Evolutionary conservation across 2,113 vertebrate genomes (phyloP).

Genomic region (Rhizomys pruinosus): DNA sequence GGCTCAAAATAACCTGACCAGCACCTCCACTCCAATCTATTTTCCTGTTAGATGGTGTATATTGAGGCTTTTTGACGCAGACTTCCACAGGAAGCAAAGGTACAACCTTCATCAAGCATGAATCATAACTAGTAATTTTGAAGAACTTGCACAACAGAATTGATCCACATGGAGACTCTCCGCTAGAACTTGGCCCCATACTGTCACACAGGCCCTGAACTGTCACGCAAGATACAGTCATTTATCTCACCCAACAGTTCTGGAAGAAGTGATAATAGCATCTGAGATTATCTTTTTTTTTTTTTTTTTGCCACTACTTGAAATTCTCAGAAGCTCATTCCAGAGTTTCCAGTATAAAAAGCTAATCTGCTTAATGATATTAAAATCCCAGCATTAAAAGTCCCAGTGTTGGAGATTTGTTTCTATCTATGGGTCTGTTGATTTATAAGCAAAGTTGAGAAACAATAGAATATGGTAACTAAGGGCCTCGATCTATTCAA

Average conservation of each 20-base stretch:
- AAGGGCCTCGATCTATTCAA: neutral
- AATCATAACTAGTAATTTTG: neutral
- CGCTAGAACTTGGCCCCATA: conserved; percentile 27
- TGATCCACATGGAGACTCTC: neutral
- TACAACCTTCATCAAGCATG: neutral
- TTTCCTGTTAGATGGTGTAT: conserved; percentile 32
- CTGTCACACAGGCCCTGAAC: neutral
- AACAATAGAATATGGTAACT: too few relatives aligned
- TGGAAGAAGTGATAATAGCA: neutral
- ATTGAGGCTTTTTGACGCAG: neutral
- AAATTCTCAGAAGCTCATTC: neutral
- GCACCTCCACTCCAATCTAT: neutral
- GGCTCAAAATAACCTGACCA: conserved; percentile 40
- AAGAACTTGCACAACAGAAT: conserved; percentile 3
- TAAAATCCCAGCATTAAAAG: neutral
- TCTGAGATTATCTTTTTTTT: neutral
- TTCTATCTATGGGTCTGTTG: neutral
- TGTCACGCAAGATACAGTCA: neutral
- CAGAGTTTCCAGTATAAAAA: conserved; percentile 40
- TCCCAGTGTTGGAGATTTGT: neutral
- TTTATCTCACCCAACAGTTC: conserved; percentile 5
- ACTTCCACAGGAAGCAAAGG: conserved; percentile 29
- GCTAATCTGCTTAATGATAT: conserved; percentile 1
- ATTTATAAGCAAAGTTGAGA: conserved; percentile 1
- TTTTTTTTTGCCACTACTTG: neutral